Evolutionary conservation across 2,797 vertebrate species (phyloP).

Genomic region (Cichlasoma orientale): DNA sequence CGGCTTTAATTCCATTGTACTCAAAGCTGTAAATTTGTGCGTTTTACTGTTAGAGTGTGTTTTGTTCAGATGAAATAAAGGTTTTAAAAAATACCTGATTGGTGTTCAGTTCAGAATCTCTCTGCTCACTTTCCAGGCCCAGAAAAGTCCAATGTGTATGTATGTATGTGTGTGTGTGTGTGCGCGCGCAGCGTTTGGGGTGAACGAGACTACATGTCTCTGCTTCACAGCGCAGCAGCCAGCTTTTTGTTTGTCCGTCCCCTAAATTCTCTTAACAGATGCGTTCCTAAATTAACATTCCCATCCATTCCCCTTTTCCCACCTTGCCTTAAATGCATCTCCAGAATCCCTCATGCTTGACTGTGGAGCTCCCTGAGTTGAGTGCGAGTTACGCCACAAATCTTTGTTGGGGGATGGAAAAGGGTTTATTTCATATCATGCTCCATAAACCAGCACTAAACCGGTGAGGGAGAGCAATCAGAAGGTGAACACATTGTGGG

Average conservation of each 20-base stretch:
- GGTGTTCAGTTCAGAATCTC: constrained; percentile 12
- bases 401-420: constrained; percentile 63
- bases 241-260: constrained; percentile 24
- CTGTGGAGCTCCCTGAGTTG: constrained; percentile 46
- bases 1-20: constrained; percentile 34
- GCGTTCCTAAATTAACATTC: constrained; percentile 43
- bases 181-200: neutral
- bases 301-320: neutral
- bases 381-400: constrained; percentile 59
- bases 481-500: constrained; percentile 68
- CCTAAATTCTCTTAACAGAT: constrained; percentile 23
- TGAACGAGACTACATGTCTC: neutral
- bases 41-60: constrained; percentile 6
- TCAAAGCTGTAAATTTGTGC: constrained; percentile 10
- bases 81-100: constrained; percentile 38
- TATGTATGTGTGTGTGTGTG: neutral
- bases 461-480: constrained; percentile 70
- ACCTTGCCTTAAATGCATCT: constrained; percentile 51
- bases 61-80: constrained; percentile 13
- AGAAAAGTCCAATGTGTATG: neutral
- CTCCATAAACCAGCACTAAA: constrained; percentile 80
- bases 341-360: constrained; percentile 61
- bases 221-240: constrained; percentile 3
- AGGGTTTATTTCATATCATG: constrained; percentile 80
- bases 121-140: constrained; percentile 10